Base-by-base conservation (phyloP, 2,888 invertebrate genomes). In the Drosophila phalerata region DNA sequence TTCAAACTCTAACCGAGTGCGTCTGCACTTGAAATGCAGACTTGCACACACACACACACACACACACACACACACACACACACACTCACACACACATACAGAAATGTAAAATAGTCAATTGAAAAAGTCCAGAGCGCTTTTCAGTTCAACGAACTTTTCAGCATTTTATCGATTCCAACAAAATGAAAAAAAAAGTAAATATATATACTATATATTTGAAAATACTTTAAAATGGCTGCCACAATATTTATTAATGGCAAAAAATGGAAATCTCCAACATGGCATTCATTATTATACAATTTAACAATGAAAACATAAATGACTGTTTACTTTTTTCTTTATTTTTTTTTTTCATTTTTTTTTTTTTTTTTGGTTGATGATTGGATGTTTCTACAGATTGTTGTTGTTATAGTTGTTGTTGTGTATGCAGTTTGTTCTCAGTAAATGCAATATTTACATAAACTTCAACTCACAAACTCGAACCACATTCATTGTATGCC, bases 91-190 rank as follows among this genome's bases (percentile, higher is more conserved):
- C 15, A 43, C 9, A 40, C 48, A 61, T 40, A 57, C 17, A 40
- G 45, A 60, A 71, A 79, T 72, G 68, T 55, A 79, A 78, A 79
- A 81, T 76, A 83, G 75, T 84, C 76, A 76, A 78, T 72, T 84
- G 84, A 68, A 88, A 57, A 61, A 64, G 60, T 42, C 61, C 64
- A 68, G 49, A 73, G 70, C 52, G 67, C 72, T 38, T 60, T 53
- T 58, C 40, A 73, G 84, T 87, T 89, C 87, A 87, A 84, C 68
- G 84, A 84, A 88, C 87, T 71, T 73, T 69, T 28, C 28, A 5
- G 28, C 28, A 28, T 28, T 28, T 74, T 69, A 79, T 74, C 76
- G 77, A 77, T 79, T 43, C 51, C 51, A 43, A 38, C 34, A 9
- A 28, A 28, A 28, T 6, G 28, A 28, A 8, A 30, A 19, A 11